These are phyloP conservation scores for Pseudorhombus dupliciocellatus DNA, from an alignment of 2,113 vertebrate species.

Conservation along the genomic window DNA sequence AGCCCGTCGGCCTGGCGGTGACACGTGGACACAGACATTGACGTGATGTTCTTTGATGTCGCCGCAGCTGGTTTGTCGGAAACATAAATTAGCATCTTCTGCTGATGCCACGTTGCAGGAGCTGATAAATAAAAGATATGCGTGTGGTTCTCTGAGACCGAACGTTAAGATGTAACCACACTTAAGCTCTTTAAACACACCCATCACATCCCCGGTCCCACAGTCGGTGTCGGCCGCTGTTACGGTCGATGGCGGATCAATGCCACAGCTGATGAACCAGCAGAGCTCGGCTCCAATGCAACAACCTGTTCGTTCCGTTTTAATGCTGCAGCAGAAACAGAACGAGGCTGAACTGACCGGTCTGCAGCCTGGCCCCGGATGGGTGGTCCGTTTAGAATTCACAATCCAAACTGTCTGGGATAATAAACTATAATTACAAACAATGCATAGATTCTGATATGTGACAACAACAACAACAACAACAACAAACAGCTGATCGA, in stretches of 20 bases:
- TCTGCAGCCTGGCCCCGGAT: no score
- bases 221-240: neutral
- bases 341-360: no score
- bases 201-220: no score
- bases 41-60: neutral
- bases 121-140: neutral
- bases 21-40: neutral
- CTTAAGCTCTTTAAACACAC: no score
- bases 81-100: neutral
- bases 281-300: conserved; percentile 42
- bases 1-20: neutral
- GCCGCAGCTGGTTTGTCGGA: no score
- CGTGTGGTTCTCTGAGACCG: neutral
- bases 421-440: conserved; percentile 2
- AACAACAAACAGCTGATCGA: conserved; percentile 1
- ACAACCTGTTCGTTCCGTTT: conserved; percentile 46
- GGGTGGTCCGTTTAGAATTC: no score
- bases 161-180: neutral
- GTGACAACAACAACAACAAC: neutral
- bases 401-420: neutral
- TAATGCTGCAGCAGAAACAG: conserved; percentile 2
- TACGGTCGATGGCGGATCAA: conserved; percentile 56
- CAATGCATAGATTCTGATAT: conserved; percentile 29
- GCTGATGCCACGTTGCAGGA: neutral
- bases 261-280: conserved; percentile 55